Evolutionary conservation across 53 echinoderm and acorn worm genomes (phyloP).

Genomic region (Pentamera pediparva): DNA sequence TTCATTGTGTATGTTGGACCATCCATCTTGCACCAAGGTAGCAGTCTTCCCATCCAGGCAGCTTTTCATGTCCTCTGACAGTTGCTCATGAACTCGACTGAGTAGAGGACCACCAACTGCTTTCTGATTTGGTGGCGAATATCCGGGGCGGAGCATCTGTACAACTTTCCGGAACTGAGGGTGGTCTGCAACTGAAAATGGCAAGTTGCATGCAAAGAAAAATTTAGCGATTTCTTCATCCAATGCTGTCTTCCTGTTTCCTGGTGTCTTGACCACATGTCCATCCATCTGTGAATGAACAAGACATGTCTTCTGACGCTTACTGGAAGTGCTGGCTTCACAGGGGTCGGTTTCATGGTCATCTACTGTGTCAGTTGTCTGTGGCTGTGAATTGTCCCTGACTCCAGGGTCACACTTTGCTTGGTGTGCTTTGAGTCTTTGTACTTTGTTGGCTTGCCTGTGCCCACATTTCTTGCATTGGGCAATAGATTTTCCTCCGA

Average conservation of each 20-base stretch:
- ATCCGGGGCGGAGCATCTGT: conserved; percentile 1
- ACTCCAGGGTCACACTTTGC: background rate
- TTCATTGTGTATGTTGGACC: conserved; percentile 13
- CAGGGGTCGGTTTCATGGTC: no score
- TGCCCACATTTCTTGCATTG: no score
- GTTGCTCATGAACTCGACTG: background rate
- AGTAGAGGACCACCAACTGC: conserved; percentile 9
- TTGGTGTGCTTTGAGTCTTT: background rate
- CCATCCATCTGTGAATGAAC: no score
- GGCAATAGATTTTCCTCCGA: background rate
- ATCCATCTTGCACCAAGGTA: conserved; percentile 18
- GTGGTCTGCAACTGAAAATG: background rate
- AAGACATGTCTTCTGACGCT: no score
- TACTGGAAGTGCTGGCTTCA: no score
- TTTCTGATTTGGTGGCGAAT: conserved; percentile 1
- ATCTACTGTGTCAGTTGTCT: no score
- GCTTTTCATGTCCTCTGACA: background rate
- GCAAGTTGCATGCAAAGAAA: conserved; percentile 18
- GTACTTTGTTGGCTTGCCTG: no score
- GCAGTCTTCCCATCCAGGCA: conserved; percentile 14
- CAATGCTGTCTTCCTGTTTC: background rate
- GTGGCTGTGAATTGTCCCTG: no score
- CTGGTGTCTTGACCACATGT: conserved; percentile 7
- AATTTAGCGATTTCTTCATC: background rate
- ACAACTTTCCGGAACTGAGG: background rate